Evolutionary conservation across 2,888 invertebrate genomes (phyloP).

Genomic region (Perizoma flavofasciatum): DNA sequence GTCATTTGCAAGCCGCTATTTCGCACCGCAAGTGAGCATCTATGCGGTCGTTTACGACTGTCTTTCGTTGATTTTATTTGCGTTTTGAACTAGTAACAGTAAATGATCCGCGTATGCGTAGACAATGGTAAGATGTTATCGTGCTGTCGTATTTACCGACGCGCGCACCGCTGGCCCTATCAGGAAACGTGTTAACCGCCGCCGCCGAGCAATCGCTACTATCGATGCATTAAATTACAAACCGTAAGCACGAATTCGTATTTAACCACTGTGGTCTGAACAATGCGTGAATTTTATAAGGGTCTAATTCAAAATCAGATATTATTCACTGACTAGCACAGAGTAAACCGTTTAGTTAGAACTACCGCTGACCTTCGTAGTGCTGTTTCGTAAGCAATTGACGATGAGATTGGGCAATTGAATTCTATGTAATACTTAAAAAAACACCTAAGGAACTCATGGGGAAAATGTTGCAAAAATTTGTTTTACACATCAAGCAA

Average conservation of each 20-base stretch:
- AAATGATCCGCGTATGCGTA: constrained; percentile 52
- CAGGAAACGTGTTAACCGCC: constrained; percentile 49
- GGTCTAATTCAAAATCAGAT: constrained; percentile 14
- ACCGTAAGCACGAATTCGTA: constrained; percentile 43
- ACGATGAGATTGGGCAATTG: too few species aligned
- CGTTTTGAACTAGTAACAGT: constrained; percentile 53
- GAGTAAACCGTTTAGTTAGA: background rate
- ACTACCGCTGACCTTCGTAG: too few species aligned
- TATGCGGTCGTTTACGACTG: constrained; percentile 58
- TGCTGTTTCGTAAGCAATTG: too few species aligned
- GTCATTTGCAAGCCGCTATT: constrained; percentile 73
- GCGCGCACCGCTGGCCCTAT: constrained; percentile 44
- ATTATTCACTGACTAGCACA: constrained; percentile 11
- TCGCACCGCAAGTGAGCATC: constrained; percentile 65
- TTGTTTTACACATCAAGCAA: constrained; percentile 33
- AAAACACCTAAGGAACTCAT: too few species aligned
- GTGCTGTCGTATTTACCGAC: constrained; percentile 48
- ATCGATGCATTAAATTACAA: constrained; percentile 59
- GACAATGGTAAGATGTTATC: constrained; percentile 49
- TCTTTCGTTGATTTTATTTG: constrained; percentile 64
- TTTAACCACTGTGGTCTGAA: constrained; percentile 51
- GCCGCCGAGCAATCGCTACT: constrained; percentile 51
- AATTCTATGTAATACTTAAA: too few species aligned
- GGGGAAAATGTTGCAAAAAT: too few species aligned
- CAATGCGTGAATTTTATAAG: constrained; percentile 41